These are phyloP conservation scores for Empis stercorea DNA, from an alignment of 2,888 invertebrate species.

Conservation along the genomic window DNA sequence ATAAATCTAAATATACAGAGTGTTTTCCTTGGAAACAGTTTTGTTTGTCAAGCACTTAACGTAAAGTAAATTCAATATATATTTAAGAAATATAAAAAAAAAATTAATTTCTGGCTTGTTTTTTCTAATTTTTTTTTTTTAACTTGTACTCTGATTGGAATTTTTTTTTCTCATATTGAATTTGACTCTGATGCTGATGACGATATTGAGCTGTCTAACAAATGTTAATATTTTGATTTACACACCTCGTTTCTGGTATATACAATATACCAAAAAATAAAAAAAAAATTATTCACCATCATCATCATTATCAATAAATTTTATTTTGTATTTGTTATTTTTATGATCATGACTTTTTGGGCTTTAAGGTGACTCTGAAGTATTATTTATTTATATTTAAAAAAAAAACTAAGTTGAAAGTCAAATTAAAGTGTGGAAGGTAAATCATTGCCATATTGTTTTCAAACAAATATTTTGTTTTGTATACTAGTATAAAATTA, in stretches of 20 bases:
- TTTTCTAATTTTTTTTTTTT: neutral
- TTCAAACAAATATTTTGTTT: no score
- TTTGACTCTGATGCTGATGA: neutral
- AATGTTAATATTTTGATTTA: neutral
- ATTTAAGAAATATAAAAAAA: neutral
- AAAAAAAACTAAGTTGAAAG: no score
- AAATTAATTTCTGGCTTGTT: neutral
- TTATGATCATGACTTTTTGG: no score
- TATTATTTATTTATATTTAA: no score
- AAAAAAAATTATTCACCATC: no score
- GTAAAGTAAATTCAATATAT: constrained; percentile 13
- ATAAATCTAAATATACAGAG: no score
- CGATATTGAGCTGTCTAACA: neutral
- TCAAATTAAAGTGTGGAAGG: no score
- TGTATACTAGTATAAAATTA: no score
- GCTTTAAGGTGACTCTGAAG: no score
- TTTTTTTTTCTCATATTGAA: neutral
- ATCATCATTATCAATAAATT: no score
- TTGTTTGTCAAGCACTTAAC: constrained; percentile 19
- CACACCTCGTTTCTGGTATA: neutral
- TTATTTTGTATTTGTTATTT: no score
- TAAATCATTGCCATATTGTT: no score
- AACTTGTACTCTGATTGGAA: neutral
- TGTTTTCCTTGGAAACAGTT: constrained; percentile 4
- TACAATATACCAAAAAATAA: neutral